Percentiles rank a stretch among this genome's conserved stretches.
Evolutionary conservation across 2,113 vertebrate species (phyloP).

Genomic region (Carassius auratus): DNA sequence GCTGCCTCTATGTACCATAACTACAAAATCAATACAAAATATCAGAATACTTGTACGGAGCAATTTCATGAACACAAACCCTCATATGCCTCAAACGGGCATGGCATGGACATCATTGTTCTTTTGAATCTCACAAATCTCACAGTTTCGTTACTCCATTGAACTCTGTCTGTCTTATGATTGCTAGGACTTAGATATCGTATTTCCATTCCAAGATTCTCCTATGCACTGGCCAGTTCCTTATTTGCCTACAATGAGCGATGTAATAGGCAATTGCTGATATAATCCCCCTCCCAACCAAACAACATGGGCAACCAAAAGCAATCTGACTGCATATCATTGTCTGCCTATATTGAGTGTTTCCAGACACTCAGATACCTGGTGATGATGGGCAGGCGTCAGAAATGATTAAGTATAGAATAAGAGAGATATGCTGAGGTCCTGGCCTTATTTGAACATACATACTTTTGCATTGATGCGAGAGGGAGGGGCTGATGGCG

Average conservation of each 20-base stretch:
- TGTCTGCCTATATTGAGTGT: constrained; percentile 69
- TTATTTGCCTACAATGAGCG: constrained; percentile 73
- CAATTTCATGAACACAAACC: constrained; percentile 27
- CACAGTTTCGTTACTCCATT: constrained; percentile 69
- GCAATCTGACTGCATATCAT: constrained; percentile 71
- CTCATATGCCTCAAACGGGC: constrained; percentile 12
- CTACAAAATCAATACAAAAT: constrained; percentile 49
- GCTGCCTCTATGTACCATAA: constrained; percentile 52
- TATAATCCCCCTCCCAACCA: constrained; percentile 65
- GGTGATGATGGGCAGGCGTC: constrained; percentile 65
- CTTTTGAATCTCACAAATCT: constrained; percentile 59
- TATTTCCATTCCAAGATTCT: constrained; percentile 53
- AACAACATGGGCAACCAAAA: constrained; percentile 65
- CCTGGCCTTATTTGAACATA: constrained; percentile 78
- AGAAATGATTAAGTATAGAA: constrained; percentile 65
- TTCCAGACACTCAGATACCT: constrained; percentile 57
- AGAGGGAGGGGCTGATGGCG: constrained; percentile 33
- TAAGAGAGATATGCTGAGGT: constrained; percentile 75
- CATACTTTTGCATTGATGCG: constrained; percentile 75
- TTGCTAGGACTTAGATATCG: constrained; percentile 61
- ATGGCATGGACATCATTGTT: constrained; percentile 48
- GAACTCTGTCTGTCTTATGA: constrained; percentile 64
- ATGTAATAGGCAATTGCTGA: constrained; percentile 79
- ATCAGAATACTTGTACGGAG: constrained; percentile 27
- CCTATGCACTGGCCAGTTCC: constrained; percentile 62